phyloP scores from a whole-genome alignment of 2,888 invertebrate genomes.

The Drosophila stalkeri region DNA sequence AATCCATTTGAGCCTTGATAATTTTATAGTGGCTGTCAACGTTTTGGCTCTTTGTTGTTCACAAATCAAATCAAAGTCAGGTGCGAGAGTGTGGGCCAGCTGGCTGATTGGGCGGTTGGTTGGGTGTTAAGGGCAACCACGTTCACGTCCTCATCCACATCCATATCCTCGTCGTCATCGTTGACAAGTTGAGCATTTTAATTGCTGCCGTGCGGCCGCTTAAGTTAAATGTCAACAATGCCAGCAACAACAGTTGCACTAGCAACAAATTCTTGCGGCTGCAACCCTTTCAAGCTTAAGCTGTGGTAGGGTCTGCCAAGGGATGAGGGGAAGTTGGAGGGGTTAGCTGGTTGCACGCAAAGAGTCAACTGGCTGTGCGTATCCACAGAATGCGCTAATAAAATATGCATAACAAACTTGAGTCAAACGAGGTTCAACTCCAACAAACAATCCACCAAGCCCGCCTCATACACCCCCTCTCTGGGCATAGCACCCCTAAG shows the following conservation, averaged over 20 bases:
- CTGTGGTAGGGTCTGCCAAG: neutral
- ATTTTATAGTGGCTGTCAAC: conserved; percentile 51
- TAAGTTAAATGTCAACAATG: conserved; percentile 66
- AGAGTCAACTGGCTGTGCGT: conserved; percentile 77
- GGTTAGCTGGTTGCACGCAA: conserved; percentile 64
- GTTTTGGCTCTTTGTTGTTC: conserved; percentile 65
- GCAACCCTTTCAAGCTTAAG: conserved; percentile 42
- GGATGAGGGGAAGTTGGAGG: conserved; percentile 1
- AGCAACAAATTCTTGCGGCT: conserved; percentile 39
- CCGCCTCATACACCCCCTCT: neutral
- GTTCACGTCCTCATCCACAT: no score
- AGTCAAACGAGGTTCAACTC: conserved; percentile 34
- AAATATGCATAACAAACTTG: conserved; percentile 79
- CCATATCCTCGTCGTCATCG: conserved; percentile 50
- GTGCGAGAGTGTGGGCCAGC: conserved; percentile 1
- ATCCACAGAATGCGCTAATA: conserved; percentile 77
- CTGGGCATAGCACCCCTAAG: neutral
- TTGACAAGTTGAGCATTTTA: conserved; percentile 78
- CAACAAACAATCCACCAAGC: conserved; percentile 4
- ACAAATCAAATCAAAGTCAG: conserved; percentile 70
- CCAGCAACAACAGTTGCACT: conserved; percentile 42
- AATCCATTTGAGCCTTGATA: conserved; percentile 11
- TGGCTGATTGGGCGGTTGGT: conserved; percentile 9
- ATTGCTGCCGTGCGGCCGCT: conserved; percentile 74
- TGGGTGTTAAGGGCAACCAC: conserved; percentile 57